phyloP scores from a whole-genome alignment of 2,113 vertebrate genomes.

The Atherinomorus stipes region DNA sequence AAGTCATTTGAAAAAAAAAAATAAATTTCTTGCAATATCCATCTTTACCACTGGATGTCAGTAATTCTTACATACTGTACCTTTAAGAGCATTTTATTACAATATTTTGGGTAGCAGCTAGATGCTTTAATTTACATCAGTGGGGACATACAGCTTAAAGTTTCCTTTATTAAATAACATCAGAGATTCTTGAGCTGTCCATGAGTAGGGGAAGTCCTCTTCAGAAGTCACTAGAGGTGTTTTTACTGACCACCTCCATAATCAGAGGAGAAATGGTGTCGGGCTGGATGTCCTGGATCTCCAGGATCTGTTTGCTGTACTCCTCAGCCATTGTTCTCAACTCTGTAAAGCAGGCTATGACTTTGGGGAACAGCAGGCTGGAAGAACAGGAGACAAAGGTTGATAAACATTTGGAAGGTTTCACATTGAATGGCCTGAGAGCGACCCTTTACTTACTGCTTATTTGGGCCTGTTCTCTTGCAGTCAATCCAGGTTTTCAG shows the following conservation, averaged over 20 bases:
- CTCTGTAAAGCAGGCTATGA: conserved; percentile 85
- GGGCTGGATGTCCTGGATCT: conserved; percentile 82
- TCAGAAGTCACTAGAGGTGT: conserved; percentile 14
- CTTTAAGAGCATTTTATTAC: no score
- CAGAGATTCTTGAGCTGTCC: not conserved
- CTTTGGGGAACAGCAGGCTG: conserved; percentile 86
- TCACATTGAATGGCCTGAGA: not conserved
- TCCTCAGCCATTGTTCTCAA: conserved; percentile 83
- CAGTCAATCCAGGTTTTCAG: conserved; percentile 66
- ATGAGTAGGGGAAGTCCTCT: not conserved
- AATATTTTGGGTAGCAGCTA: no score
- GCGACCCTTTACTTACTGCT: conserved; percentile 35
- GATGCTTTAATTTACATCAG: conserved; percentile 1
- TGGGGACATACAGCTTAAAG: not conserved
- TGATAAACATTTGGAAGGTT: not conserved
- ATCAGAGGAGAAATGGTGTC: conserved; percentile 78
- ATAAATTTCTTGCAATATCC: no score
- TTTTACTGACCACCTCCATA: conserved; percentile 82
- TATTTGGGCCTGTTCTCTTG: conserved; percentile 58
- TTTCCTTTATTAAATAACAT: not conserved
- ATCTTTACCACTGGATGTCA: no score
- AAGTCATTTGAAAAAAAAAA: no score
- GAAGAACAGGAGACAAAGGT: not conserved
- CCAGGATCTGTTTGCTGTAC: conserved; percentile 74
- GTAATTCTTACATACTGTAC: no score